phyloP scores from a whole-genome alignment of 2,888 invertebrate species.

The Hirtodrosophila confusa region DNA sequence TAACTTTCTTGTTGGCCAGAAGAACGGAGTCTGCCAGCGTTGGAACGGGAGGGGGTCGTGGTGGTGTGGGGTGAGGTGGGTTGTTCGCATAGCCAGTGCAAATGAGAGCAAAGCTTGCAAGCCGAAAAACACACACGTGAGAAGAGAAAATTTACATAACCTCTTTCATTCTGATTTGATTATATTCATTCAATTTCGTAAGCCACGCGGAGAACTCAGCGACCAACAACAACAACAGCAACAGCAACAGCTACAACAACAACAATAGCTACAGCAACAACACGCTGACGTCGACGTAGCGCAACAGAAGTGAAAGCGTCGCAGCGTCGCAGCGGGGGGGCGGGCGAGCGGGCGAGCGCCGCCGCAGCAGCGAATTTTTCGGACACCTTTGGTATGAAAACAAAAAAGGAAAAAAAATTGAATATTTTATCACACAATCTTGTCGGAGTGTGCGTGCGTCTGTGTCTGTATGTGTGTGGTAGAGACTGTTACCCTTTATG shows the following conservation, averaged over 20 bases:
- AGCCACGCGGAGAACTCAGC: constrained; percentile 52
- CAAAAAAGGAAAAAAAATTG: constrained; percentile 22
- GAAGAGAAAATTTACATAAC: constrained; percentile 69
- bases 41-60: neutral
- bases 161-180: constrained; percentile 69
- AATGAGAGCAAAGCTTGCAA: constrained; percentile 10
- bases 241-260: constrained; percentile 5
- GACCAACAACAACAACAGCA: constrained; percentile 14
- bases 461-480: constrained; percentile 4
- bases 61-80: neutral
- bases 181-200: constrained; percentile 74
- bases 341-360: constrained; percentile 16
- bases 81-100: constrained; percentile 4
- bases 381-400: constrained; percentile 31
- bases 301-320: constrained; percentile 29
- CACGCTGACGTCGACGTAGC: constrained; percentile 7
- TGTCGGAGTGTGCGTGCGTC: neutral
- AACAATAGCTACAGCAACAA: constrained; percentile 1
- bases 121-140: constrained; percentile 30
- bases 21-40: neutral
- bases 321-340: constrained; percentile 7
- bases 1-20: too few species aligned
- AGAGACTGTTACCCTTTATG: constrained; percentile 58
- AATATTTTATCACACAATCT: constrained; percentile 52
- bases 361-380: constrained; percentile 23